Evolutionary conservation across 2,113 vertebrate genomes (phyloP), one percentile per base, ranked within the genome.

Genomic region (Onychorhynchus coronatus): DNA sequence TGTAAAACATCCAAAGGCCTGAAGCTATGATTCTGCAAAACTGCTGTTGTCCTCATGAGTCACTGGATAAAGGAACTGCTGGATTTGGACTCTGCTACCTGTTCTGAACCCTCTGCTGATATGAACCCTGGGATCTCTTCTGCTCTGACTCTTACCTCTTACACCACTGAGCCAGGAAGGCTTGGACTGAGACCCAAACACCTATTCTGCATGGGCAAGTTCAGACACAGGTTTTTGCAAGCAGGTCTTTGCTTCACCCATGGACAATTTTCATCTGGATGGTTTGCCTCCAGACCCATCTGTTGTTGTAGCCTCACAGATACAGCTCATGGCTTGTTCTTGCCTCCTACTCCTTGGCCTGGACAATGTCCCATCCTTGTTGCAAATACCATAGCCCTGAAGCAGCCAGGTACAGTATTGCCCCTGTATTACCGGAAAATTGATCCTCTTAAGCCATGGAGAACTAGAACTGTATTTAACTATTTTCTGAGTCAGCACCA

Each of bases 171-270:
- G 73, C 65, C 85, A 76, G 66, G 74, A 92, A 59, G 71, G 18
- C 53, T 85, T 56, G 65, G 39, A 71, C 65, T 75, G 58, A 83
- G 55, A 80, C 46, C 49, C 37, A 76, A 74, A 88, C 75, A 88
- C 18, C 41, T 42, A 3, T 67, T 74, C 59, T 59, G 47, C 2
- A 0, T 78, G 91, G 84, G 80, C 96, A 89, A 74, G 93, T 89
- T 95, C 73, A 95, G 91, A 92, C 80, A 56, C 16, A 72, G 61
- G 70, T 85, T 92, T 92, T 78, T 81, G 76, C 89, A 92, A 89
- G 89, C 55, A 25, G 1, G 19, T 84, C 80, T 95, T 94, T 95
- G 91, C 86, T 95, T 95, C 65, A 81, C 11, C 39, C 17, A 15
- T 65, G 37, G 91, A 68, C 80, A 53, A 49, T 87, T 91, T 95